phyloP scores from a whole-genome alignment of 1,140 invertebrate genomes.

The Drosophila funebris region DNA sequence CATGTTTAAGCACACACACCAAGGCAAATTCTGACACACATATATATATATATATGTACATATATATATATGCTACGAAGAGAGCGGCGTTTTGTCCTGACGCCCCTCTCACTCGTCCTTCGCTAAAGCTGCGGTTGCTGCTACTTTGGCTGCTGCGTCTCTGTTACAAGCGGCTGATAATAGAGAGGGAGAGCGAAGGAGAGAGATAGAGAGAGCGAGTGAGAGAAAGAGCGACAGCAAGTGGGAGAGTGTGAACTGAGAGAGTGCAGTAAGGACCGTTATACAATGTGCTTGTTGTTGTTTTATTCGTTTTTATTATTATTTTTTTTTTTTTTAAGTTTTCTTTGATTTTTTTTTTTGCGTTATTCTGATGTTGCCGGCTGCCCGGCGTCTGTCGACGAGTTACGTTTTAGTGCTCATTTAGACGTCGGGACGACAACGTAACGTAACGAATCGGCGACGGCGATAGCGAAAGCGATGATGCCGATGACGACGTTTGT shows the following conservation, averaged over 20 bases:
- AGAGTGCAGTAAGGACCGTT: constrained; percentile 36
- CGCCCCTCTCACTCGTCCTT: not conserved
- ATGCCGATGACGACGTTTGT: constrained; percentile 49
- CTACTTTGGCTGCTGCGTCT: constrained; percentile 65
- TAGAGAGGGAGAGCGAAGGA: constrained; percentile 25
- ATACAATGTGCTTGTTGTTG: not conserved
- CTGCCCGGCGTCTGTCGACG: constrained; percentile 26
- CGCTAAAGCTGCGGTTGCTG: constrained; percentile 6
- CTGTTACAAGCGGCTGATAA: constrained; percentile 68
- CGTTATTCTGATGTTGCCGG: constrained; percentile 46
- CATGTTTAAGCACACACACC: constrained; percentile 54
- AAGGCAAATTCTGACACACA: constrained; percentile 4
- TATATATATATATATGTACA: not conserved
- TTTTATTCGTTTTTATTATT: constrained; percentile 7
- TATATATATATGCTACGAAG: constrained; percentile 12
- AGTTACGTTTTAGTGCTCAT: constrained; percentile 74
- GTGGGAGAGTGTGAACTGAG: not conserved
- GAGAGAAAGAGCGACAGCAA: not conserved
- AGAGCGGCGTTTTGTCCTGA: constrained; percentile 34
- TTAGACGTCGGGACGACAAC: constrained; percentile 68
- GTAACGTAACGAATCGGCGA: constrained; percentile 24
- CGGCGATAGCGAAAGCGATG: constrained; percentile 27
- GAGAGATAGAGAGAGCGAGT: not conserved
- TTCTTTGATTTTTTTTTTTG: constrained; percentile 35
- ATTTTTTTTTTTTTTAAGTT: constrained; percentile 2